Evolutionary conservation across 2,888 invertebrate genomes (phyloP).

Genomic region (Oeneis ivallda): DNA sequence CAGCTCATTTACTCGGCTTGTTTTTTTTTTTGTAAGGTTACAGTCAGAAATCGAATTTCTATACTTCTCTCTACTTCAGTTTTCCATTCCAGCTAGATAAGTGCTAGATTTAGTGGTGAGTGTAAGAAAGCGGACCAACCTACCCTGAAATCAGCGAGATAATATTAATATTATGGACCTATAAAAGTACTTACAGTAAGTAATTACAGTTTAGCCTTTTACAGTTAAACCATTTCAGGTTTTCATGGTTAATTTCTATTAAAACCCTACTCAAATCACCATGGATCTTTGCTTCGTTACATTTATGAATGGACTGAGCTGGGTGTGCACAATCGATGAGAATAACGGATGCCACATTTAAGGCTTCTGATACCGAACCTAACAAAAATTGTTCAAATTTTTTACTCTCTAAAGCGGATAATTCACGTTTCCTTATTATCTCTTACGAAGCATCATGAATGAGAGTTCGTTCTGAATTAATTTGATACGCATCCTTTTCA

Average conservation of each 20-base stretch:
- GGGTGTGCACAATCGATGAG: constrained; percentile 53
- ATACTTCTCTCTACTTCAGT: too few relatives aligned
- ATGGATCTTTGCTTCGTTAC: constrained; percentile 52
- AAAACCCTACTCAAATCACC: constrained; percentile 4
- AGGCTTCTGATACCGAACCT: constrained; percentile 50
- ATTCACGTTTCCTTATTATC: constrained; percentile 64
- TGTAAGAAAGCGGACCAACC: too few relatives aligned
- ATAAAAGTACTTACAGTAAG: too few relatives aligned
- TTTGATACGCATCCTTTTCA: constrained; percentile 45
- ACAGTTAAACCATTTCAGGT: too few relatives aligned
- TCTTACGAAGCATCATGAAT: constrained; percentile 44
- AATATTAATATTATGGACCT: not conserved
- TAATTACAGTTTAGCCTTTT: not conserved
- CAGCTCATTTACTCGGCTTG: not conserved
- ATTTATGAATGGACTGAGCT: constrained; percentile 53
- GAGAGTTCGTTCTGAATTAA: constrained; percentile 38
- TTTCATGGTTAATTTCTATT: not conserved
- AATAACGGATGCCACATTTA: constrained; percentile 43
- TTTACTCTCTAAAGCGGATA: constrained; percentile 49
- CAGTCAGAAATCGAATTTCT: too few relatives aligned
- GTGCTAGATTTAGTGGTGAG: not conserved
- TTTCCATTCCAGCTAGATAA: too few relatives aligned
- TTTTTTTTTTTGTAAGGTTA: too few relatives aligned
- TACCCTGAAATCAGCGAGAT: not conserved
- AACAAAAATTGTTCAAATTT: constrained; percentile 45